Evolutionary conservation across 2,113 vertebrate genomes (phyloP).

Genomic region (mouse (Mus musculus)): GRCm39 chr10:54259501-54260000

Average conservation of each 20-base stretch:
- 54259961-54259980: not conserved
- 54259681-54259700: constrained; percentile 31
- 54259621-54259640: constrained; percentile 13
- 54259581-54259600: constrained; percentile 13
- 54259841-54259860: not conserved
- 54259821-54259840: not conserved
- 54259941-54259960: not conserved
- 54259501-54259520: not conserved
- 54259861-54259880: not conserved
- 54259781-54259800: not conserved
- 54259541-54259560: not conserved
- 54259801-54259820: not conserved
- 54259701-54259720: constrained; percentile 41
- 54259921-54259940: not conserved
- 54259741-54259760: constrained; percentile 2
- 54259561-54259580: not conserved
- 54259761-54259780: not conserved
- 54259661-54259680: constrained; percentile 25
- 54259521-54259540: constrained; percentile 34
- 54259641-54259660: constrained; percentile 19
- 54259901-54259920: not conserved
- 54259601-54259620: constrained; percentile 10
- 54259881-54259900: not conserved
- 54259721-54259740: constrained; percentile 5
- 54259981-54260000: not conserved